Evolutionary conservation across 2,888 invertebrate species (phyloP).

Genomic region (Drosophila borborema): DNA sequence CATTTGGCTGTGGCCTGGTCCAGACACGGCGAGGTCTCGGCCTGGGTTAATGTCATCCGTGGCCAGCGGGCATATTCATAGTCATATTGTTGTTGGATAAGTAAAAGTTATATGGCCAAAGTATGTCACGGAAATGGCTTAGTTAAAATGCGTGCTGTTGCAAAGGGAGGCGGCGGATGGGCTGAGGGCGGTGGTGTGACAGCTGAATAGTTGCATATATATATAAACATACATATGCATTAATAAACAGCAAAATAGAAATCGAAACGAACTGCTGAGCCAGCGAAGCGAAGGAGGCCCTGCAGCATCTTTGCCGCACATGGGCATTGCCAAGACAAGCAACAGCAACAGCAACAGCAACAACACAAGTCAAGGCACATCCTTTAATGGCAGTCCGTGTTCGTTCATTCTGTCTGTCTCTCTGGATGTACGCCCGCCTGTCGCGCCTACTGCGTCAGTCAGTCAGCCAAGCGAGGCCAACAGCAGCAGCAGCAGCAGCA

Average conservation of each 20-base stretch:
- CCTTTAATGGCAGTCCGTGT: constrained; percentile 72
- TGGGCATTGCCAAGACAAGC: constrained; percentile 60
- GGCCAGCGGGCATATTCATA: constrained; percentile 45
- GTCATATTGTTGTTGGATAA: constrained; percentile 25
- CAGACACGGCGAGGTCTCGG: constrained; percentile 20
- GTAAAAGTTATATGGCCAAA: constrained; percentile 71
- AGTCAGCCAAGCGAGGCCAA: constrained; percentile 58
- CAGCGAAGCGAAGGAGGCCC: constrained; percentile 34
- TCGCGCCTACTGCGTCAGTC: constrained; percentile 59
- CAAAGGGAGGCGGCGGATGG: not conserved
- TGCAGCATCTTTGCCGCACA: constrained; percentile 57
- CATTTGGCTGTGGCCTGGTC: constrained; percentile 30
- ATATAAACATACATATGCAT: constrained; percentile 42
- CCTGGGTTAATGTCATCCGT: constrained; percentile 79
- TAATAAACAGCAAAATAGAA: constrained; percentile 76
- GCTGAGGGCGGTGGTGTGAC: constrained; percentile 22
- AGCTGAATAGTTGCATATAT: constrained; percentile 45
- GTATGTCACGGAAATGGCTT: constrained; percentile 80
- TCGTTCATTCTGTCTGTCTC: constrained; percentile 27
- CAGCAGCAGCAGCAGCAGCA: constrained; percentile 13
- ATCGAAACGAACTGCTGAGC: constrained; percentile 65
- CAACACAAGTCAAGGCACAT: constrained; percentile 62
- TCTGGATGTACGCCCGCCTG: constrained; percentile 44
- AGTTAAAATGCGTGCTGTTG: constrained; percentile 70
- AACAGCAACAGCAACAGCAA: constrained; percentile 28